Conservation (phyloP, 2,797 vertebrate genomes). For the Hirundo rustica region DNA sequence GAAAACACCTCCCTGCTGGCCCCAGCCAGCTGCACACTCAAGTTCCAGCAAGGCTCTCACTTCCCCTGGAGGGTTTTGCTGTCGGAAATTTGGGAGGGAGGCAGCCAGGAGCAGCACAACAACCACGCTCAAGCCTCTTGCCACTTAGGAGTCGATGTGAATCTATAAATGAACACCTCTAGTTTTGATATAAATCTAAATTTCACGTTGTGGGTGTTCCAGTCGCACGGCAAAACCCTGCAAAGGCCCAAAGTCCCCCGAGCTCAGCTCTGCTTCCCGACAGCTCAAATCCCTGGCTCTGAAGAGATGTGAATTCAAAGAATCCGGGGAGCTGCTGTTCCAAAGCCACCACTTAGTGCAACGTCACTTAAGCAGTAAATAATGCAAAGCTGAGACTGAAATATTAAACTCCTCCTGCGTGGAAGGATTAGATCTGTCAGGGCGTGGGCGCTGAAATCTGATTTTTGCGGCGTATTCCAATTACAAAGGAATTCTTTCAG, state of each 20-base stretch:
- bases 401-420: neutral
- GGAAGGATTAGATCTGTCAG: slow-evolving; percentile 26
- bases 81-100: neutral
- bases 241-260: neutral
- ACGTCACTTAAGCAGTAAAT: neutral
- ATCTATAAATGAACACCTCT: neutral
- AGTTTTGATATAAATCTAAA: neutral
- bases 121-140: fast-evolving
- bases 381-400: neutral
- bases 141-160: neutral
- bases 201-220: fast-evolving
- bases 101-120: neutral
- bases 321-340: neutral
- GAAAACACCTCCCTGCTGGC: neutral
- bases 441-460: slow-evolving; percentile 18
- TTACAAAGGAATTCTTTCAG: slow-evolving; percentile 63
- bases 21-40: neutral
- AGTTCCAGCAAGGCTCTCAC: neutral
- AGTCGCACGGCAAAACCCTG: neutral
- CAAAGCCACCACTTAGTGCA: neutral
- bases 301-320: neutral
- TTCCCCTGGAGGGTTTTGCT: neutral
- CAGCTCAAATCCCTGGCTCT: neutral
- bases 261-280: neutral
- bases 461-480: slow-evolving; percentile 8